These are phyloP conservation scores for Rhinoraja longicauda DNA, from an alignment of 2,797 vertebrate species.

Conservation along the genomic window DNA sequence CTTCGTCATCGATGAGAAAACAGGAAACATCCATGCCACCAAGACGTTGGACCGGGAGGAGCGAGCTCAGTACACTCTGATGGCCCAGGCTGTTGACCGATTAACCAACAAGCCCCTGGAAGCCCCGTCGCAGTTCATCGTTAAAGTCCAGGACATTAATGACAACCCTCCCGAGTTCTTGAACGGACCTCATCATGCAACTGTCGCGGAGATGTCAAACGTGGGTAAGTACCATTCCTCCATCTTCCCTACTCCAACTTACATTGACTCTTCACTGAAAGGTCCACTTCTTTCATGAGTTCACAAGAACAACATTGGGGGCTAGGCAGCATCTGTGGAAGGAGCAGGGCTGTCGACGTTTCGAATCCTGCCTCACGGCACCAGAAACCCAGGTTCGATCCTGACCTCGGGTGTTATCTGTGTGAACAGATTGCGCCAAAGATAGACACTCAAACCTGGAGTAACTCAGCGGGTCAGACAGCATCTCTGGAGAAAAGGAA, in stretches of 20 bases:
- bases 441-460: too few species aligned
- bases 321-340: too few species aligned
- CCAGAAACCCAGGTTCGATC: too few species aligned
- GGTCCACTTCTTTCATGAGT: neutral
- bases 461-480: too few species aligned
- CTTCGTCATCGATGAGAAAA: constrained; percentile 97
- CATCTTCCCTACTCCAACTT: too few species aligned
- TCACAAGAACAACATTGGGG: neutral
- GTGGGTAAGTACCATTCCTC: constrained; percentile 72
- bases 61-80: constrained; percentile 92
- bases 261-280: neutral
- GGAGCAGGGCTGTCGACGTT: too few species aligned
- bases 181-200: constrained; percentile 87
- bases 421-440: too few species aligned
- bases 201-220: constrained; percentile 94
- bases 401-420: too few species aligned
- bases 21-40: constrained; percentile 96
- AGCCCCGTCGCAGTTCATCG: constrained; percentile 93
- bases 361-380: too few species aligned
- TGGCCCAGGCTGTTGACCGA: constrained; percentile 86
- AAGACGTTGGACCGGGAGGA: constrained; percentile 95
- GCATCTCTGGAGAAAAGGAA: too few species aligned
- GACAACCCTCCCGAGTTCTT: constrained; percentile 94
- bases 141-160: constrained; percentile 98
- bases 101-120: constrained; percentile 89